Percentiles rank a stretch among this genome's conserved stretches.
phyloP scores from a whole-genome alignment of 1,140 invertebrate genomes.

The Hormaphis cornu region DNA sequence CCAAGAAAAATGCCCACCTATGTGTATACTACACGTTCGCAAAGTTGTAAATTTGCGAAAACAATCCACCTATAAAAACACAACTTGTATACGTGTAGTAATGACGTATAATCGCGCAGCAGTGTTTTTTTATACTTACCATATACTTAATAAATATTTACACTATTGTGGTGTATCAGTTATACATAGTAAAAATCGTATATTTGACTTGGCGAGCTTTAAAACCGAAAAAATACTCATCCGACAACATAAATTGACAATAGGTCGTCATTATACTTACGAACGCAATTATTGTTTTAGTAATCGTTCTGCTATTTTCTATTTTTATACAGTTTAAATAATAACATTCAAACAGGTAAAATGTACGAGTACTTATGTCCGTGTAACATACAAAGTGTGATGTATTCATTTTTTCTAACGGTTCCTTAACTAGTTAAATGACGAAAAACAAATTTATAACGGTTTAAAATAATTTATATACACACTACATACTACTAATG shows the following conservation, averaged over 20 bases:
- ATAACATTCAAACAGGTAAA: neutral
- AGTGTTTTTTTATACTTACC: too few relatives aligned
- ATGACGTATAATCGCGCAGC: too few relatives aligned
- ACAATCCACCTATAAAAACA: too few relatives aligned
- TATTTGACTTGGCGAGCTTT: too few relatives aligned
- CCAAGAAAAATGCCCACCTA: too few relatives aligned
- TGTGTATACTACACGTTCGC: too few relatives aligned
- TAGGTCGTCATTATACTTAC: neutral
- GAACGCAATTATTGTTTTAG: neutral
- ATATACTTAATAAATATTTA: too few relatives aligned
- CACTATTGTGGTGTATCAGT: too few relatives aligned
- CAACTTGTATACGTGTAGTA: too few relatives aligned
- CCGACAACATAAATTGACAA: neutral
- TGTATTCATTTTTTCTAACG: conserved; percentile 11
- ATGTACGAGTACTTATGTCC: neutral
- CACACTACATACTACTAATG: neutral
- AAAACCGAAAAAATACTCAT: too few relatives aligned
- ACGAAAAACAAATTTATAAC: conserved; percentile 20
- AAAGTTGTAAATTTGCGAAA: too few relatives aligned
- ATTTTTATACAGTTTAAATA: neutral
- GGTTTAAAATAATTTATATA: neutral
- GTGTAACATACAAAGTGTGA: neutral
- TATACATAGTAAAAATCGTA: too few relatives aligned
- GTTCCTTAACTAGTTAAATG: neutral
- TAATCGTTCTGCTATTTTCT: neutral